Base-by-base conservation (phyloP, 2,888 invertebrate species). In the Nomada hirtipes region DNA sequence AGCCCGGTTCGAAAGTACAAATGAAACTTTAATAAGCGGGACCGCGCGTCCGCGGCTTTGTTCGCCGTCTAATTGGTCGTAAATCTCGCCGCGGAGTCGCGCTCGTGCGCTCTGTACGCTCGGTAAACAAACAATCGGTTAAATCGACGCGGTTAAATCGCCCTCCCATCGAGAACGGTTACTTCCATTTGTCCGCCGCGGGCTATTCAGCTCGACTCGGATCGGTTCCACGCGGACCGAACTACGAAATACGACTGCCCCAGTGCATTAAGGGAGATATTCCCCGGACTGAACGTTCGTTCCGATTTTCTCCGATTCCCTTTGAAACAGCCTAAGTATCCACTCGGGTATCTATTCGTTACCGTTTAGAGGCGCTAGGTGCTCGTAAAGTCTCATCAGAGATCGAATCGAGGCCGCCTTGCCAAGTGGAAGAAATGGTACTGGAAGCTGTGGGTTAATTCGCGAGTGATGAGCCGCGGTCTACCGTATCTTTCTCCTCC, bases 331-430 rank as follows among this genome's bases (percentile, higher is more conserved):
- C 57, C 13, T 0, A 36, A 44, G 76, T 65, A 68, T 42, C 70
- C 36, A 55, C 29, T 44, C 68, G 65, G 57, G n/a, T 68, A 81
- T 85, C 85, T 75, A 88, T 89, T 88, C 88, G 89, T 84, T 87
- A 86, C 81, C 85, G 86, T 88, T 89, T 83, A 77, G 76, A 86
- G 86, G 82, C 86, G 83, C 77, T 80, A 85, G 82, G 52, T 57
- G 89, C 79, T 90, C 90, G 89, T 90, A 90, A 90, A 89, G 70
- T 90, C 85, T 90, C 90, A 89, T 90, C 90, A 89, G 85, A 86
- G 89, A 90, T 90, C 89, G 89, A 89, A 89, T 89, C 86, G 86
- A 77, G 76, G 79, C 77, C 76, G 78, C 57, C 36, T 57, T 60
- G 80, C 71, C 79, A 59, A 84, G 85, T 78, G 84, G 76, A 88